Evolutionary conservation across 2,797 vertebrate genomes (phyloP), one percentile per base, ranked within the genome.

Genomic region (Diceros bicornis): DNA sequence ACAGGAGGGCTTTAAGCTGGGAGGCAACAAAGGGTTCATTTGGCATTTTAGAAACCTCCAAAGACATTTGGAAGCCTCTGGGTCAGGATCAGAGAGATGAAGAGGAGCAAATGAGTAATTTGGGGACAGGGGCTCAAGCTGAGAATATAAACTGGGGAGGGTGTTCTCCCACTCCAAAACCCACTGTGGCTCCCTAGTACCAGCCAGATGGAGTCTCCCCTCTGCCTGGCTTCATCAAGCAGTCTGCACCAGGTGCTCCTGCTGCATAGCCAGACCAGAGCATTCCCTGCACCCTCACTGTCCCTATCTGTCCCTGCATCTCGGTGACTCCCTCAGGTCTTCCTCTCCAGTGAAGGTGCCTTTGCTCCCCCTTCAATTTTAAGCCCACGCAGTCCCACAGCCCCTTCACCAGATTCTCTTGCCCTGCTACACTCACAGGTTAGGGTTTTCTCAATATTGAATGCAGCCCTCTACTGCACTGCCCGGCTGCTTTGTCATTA

Each of bases 41-140:
- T 50, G 90, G 47, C 85, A 79, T 89, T 89, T 83, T 68, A 71
- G 84, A 94, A 61, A 57, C 69, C 79, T 93, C 29, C 47, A 59
- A 66, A 61, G 61, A 23, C 86, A 29, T 57, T 71, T n/a, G 74
- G 83, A 79, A 91, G 55, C 34, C 47, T 93, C 32, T 50, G 37
- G 10, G 44, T 75, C 37, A 37, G 87, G 74, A n/a, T 50, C 44
- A 68, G 81, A 62, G 59, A 34, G 23, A 74, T 1, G 21, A 81
- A 64, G 64, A 29, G 2, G 57, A 69, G 32, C 37, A 50, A 52
- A 91, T 2, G 10, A 95, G 34, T 55, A 25, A 41, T 32, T 62
- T 69, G 37, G 23, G 47, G 32, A 47, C 10, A 57, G 89, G 44
- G 4, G 37, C 52, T 72, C 50, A 16, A 9, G 69, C 47, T 66